Evolutionary conservation across 2,888 invertebrate genomes (phyloP).

Genomic region (Catocala fraxini): DNA sequence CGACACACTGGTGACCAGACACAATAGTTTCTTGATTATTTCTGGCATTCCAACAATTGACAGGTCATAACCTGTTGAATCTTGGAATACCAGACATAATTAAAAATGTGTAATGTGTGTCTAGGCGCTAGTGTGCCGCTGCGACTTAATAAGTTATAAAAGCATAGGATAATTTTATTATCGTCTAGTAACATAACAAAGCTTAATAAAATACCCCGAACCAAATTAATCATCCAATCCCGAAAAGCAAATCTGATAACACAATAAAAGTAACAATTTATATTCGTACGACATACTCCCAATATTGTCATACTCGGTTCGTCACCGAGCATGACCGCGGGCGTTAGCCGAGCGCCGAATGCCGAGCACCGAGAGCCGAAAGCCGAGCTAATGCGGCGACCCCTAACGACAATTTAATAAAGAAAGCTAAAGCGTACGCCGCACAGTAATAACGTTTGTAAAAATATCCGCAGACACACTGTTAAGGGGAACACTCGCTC

Average conservation of each 20-base stretch:
- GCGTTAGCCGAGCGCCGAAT: constrained; percentile 41
- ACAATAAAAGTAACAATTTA: constrained; percentile 17
- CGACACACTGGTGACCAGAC: no score
- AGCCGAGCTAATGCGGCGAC: constrained; percentile 62
- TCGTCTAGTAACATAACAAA: not conserved
- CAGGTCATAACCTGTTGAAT: no score
- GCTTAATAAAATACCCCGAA: constrained; percentile 1
- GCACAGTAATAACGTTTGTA: constrained; percentile 84
- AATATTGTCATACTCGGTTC: constrained; percentile 45
- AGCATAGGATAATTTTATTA: no score
- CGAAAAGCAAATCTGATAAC: constrained; percentile 4
- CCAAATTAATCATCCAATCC: constrained; percentile 1
- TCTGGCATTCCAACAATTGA: no score
- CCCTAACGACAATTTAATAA: constrained; percentile 83
- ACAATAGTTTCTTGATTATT: no score
- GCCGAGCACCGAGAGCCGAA: constrained; percentile 37
- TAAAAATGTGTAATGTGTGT: no score
- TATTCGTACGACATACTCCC: constrained; percentile 20
- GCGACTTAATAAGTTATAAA: no score
- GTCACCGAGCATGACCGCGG: constrained; percentile 33
- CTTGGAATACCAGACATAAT: no score
- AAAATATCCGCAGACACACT: constrained; percentile 83
- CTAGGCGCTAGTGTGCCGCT: no score
- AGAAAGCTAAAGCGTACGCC: constrained; percentile 71
- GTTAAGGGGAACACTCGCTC: constrained; percentile 65